These are phyloP conservation scores for Sarcophilus harrisii DNA, from an alignment of 2,797 vertebrate genomes.

Conservation along the genomic window DNA sequence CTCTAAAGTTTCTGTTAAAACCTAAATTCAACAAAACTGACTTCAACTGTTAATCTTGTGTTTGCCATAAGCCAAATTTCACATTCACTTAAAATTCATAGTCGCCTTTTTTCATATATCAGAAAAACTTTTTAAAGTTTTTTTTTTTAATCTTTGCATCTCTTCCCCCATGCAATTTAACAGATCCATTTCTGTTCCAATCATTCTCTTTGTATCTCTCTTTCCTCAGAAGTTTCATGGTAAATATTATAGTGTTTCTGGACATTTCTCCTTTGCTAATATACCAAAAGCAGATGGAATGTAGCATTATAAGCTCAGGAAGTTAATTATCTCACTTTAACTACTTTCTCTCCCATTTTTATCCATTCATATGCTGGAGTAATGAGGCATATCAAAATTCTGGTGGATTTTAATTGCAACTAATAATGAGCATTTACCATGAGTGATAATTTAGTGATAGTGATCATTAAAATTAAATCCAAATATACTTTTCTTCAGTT, in stretches of 20 bases:
- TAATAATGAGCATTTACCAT: conserved; percentile 59
- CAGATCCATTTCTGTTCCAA: conserved; percentile 48
- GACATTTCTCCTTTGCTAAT: conserved; percentile 48
- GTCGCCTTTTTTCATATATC: conserved; percentile 46
- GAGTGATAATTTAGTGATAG: conserved; percentile 60
- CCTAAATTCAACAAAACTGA: background rate
- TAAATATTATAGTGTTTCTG: conserved; percentile 56
- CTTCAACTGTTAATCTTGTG: conserved; percentile 44
- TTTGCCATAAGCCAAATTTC: conserved; percentile 39
- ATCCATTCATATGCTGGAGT: conserved; percentile 60
- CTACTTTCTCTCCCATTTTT: conserved; percentile 43
- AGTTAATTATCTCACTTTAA: conserved; percentile 71
- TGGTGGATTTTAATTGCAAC: conserved; percentile 65
- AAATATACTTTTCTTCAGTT: conserved; percentile 38
- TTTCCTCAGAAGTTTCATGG: conserved; percentile 19
- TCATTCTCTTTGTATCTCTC: conserved; percentile 57
- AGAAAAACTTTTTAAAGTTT: background rate
- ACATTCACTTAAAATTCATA: conserved; percentile 32
- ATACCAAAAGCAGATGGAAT: conserved; percentile 62
- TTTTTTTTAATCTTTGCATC: conserved; percentile 37
- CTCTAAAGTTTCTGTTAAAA: background rate
- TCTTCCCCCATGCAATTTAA: background rate
- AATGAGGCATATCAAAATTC: conserved; percentile 58
- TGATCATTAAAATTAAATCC: conserved; percentile 33
- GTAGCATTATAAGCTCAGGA: conserved; percentile 53